Base-by-base conservation (phyloP, 2,888 invertebrate species). In the Clunio marinus region DNA sequence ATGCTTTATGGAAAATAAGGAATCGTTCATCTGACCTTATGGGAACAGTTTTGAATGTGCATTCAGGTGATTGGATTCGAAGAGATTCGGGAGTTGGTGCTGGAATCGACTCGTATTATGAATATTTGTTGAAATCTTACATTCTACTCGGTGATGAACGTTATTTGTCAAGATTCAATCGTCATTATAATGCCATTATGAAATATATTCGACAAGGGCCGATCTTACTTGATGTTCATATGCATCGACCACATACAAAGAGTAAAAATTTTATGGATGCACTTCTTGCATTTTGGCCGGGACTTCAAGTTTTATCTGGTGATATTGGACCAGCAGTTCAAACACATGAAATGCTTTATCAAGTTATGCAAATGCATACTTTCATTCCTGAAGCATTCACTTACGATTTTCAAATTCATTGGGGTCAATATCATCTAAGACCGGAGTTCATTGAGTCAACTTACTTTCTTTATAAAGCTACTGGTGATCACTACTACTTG, bases 351-450 rank as follows among this genome's bases (percentile, higher is more conserved):
- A 96, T 98, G 95, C 83, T 99, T 1, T 96, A 96, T 78, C 97
- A 98, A 81, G 96, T 99, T 13, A 94, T 96, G 87, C 93, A 96
- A 80, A 85, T 94, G 74, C 97, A 99, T 78, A 96, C 95, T 71
- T 97, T 98, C 78, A 88, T 99, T 74, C 98, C 98, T 0, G 98
- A 99, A 82, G 98, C 98, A 2, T 99, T 99, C 78, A 98, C 98
- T 0, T 92, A 93, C 0, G 97, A 98, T 79, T 96, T 98, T 75
- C 91, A 94, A 83, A 87, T 87, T 57, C 55, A 69, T 28, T 68
- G 60, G 62, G 45, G 57, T 65, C 96, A 97, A 76, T 96, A 98
- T 80, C 96, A 96, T 1, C 80, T 99, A 2, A 84, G 98, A 41
- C 98, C 98, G 0, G 98, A 99, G 79, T 98, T 99, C 80, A 82